Conservation (phyloP, 2,888 invertebrate genomes). For the Neocrepidodera transversa region DNA sequence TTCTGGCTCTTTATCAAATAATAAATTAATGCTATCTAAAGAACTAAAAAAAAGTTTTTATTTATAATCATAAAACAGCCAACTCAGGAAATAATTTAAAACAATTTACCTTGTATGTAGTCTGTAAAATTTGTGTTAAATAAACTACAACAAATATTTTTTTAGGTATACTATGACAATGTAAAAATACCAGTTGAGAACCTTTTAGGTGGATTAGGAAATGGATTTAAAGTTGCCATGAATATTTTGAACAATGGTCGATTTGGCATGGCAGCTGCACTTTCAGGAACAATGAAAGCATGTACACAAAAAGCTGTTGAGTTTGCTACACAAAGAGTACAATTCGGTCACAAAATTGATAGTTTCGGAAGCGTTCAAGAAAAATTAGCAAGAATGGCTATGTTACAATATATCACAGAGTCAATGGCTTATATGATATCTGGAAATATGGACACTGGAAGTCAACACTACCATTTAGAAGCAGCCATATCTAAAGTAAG, state of each 20-base stretch:
- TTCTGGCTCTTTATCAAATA: too few relatives aligned
- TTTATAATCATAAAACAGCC: too few relatives aligned
- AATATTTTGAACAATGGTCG: constrained; percentile 97
- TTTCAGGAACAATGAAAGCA: constrained; percentile 90
- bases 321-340: constrained; percentile 86
- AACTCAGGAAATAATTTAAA: too few relatives aligned
- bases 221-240: constrained; percentile 97
- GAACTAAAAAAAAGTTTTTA: too few relatives aligned
- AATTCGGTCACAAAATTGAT: constrained; percentile 88
- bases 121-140: too few relatives aligned
- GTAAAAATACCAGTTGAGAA: constrained; percentile 61
- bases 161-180: constrained; percentile 53
- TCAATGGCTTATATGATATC: constrained; percentile 93
- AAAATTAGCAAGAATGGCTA: constrained; percentile 92
- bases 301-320: constrained; percentile 89
- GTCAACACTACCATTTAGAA: constrained; percentile 93
- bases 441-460: constrained; percentile 95
- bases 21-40: too few relatives aligned
- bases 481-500: constrained; percentile 95
- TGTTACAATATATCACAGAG: constrained; percentile 91
- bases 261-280: constrained; percentile 96
- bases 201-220: constrained; percentile 87
- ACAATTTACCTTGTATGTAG: too few relatives aligned
- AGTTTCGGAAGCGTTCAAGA: constrained; percentile 88
- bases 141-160: too few relatives aligned